Evolutionary conservation across 2,113 vertebrate species (phyloP), one percentile per base, ranked within the genome.

Genomic region (Lepisosteus osseus): DNA sequence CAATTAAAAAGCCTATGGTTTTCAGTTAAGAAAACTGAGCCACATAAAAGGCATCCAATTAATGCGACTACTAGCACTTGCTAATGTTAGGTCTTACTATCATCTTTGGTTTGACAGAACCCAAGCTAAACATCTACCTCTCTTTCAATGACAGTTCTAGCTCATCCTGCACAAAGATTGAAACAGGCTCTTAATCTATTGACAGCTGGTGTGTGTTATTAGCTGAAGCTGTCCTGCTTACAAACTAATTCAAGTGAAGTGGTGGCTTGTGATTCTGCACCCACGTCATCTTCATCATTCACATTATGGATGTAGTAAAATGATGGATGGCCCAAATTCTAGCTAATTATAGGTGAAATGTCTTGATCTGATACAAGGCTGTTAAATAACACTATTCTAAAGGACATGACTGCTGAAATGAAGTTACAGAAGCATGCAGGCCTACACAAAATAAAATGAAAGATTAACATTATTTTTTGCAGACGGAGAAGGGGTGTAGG

Each of bases 291-390:
- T 70, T 41, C 69, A 55, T 65, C 42, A 56, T 65, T 65, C 62
- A 65, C 40, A 65, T 55, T 14, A 71, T 62, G 64, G 41, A 65
- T 44, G 14, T 43, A 41, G 29, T 3, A 11, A 29, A 55, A 47
- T 68, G 47, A 66, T 66, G 64, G 64, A 68, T 68, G n/a, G 7
- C 51, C 17, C 7, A n/a, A 54, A 68, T 68, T 44, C 66, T 51
- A 45, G 4, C 29, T n/a, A 47, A 64, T 7, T 54, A 56, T 2
- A 42, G 51, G 17, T 14, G 3, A 72, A n/a, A 56, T 56, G 14
- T 40, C 66, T 54, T 68, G 3, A 44, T n/a, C 2, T 54, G 14
- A 29, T 17, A 29, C 15, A 17, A 29, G 15, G 47, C 1, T 51
- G 47, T 51, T 51, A 51, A 51, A 6, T 51, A 51, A 51, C 47